Base-by-base conservation (phyloP, 2,797 vertebrate species). In the Cuniculus paca region DNA sequence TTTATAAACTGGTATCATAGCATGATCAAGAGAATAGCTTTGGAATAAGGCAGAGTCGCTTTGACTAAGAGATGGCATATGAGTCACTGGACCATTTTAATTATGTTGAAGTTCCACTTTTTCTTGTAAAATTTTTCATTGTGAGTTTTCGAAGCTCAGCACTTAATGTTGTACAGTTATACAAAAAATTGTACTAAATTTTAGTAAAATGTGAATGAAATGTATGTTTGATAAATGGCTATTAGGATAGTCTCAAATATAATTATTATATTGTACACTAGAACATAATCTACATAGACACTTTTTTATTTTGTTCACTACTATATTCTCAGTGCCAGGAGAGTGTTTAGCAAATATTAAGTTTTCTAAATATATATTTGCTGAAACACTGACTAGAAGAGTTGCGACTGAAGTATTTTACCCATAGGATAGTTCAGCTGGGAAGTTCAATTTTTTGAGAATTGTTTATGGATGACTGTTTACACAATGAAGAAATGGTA, bases 81-180 rank as follows among this genome's bases (percentile, higher is more conserved):
- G 48, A 80, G 28, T 77, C 36, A 82, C 2, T 93, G 28, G 12
- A 39, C 10, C 12, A 65, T 87, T 78, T 96, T 56, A 77, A 81
- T 63, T 60, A 72, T 0, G 0, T 85, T 68, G 81, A 91, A 80
- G 81, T 81, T 91, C n/a, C 92, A 6, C n/a, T 92, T 95, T 63
- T 8, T 92, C 11, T 8, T 31, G 4, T 34, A 36, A 34, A 90
- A 24, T n/a, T 91, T 3, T 78, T 82, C 1, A 2, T 85, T 94
- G 34, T 20, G 28, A 24, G 39, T 78, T 97, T 92, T 93, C 79
- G 50, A 94, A 80, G 22, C n/a, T 70, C 61, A 91, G 7, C 5
- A 42, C 19, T 88, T 36, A 81, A n/a, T 75, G 28, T 20, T 61
- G 90, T 61, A 58, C 19, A 93, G n/a, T 70, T 48, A 75, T 13